Evolutionary conservation across 2,888 invertebrate species (phyloP).

Genomic region (Campoletis raptor): DNA sequence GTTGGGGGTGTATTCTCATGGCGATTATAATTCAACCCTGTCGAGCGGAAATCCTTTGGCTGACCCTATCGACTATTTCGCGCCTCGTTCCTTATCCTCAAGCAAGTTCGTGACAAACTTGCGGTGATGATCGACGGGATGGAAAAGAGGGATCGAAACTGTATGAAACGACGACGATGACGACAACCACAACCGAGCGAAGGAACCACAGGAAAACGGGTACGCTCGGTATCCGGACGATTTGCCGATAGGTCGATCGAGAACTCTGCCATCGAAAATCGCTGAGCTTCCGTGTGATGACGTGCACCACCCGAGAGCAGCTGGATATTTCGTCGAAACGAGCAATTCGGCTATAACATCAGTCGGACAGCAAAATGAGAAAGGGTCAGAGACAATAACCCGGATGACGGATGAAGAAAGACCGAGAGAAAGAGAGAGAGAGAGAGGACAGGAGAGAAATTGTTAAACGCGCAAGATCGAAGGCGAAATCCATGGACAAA

Average conservation of each 20-base stretch:
- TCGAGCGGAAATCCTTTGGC: conserved; percentile 61
- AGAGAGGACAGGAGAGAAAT: conserved; percentile 31
- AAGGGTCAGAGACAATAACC: conserved; percentile 35
- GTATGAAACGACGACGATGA: conserved; percentile 18
- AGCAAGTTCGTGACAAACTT: conserved; percentile 69
- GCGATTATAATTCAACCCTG: conserved; percentile 54
- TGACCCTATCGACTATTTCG: conserved; percentile 65
- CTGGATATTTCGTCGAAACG: conserved; percentile 63
- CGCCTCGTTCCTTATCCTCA: conserved; percentile 46
- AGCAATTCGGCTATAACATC: conserved; percentile 26
- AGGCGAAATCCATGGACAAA: conserved; percentile 70
- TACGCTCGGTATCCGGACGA: conserved; percentile 65
- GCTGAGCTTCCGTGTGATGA: conserved; percentile 63
- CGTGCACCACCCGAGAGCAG: conserved; percentile 53
- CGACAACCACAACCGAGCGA: conserved; percentile 42
- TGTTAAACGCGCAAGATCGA: conserved; percentile 47
- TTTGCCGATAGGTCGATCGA: conserved; percentile 63
- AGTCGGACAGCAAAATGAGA: conserved; percentile 40
- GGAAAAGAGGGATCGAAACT: conserved; percentile 55
- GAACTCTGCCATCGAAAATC: conserved; percentile 50
- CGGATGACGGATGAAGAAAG: conserved; percentile 26
- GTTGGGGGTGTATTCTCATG: neutral
- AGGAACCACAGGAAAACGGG: conserved; percentile 61
- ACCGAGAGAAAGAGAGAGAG: conserved; percentile 3
- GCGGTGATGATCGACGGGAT: conserved; percentile 59